Evolutionary conservation across 1,140 invertebrate species (phyloP).

Genomic region (Samia ricini): DNA sequence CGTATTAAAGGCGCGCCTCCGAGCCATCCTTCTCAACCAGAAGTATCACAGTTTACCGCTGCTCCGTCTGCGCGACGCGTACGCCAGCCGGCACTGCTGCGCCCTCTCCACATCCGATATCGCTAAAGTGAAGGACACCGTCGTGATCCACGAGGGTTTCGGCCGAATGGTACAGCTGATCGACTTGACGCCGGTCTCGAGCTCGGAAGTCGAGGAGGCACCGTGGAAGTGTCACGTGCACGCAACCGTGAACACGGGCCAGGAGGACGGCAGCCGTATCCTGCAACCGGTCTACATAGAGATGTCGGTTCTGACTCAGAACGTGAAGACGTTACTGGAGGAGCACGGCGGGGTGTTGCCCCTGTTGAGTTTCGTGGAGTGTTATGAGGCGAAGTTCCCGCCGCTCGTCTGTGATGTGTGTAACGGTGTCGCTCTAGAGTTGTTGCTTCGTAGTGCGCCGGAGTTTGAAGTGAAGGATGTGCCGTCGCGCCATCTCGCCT

Average conservation of each 20-base stretch:
- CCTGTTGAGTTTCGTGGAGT: slow-evolving; percentile 84
- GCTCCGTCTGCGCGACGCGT: slow-evolving; percentile 89
- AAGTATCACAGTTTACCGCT: slow-evolving; percentile 85
- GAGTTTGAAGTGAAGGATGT: slow-evolving; percentile 75
- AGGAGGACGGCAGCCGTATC: slow-evolving; percentile 82
- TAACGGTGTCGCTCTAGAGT: slow-evolving; percentile 87
- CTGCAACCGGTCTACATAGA: slow-evolving; percentile 84
- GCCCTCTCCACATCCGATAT: slow-evolving; percentile 88
- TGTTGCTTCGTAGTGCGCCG: slow-evolving; percentile 86
- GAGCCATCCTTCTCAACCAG: slow-evolving; percentile 80
- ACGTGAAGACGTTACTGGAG: slow-evolving; percentile 82
- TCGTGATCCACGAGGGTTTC: slow-evolving; percentile 61
- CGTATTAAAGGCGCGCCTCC: slow-evolving; percentile 73
- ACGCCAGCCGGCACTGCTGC: slow-evolving; percentile 87
- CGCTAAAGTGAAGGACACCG: slow-evolving; percentile 85
- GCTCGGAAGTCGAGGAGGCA: slow-evolving; percentile 59
- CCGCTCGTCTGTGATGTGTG: slow-evolving; percentile 72
- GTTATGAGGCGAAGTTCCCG: slow-evolving; percentile 86
- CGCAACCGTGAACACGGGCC: slow-evolving; percentile 67
- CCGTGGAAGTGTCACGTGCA: slow-evolving; percentile 80
- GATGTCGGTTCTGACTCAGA: slow-evolving; percentile 80
- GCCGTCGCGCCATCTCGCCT: slow-evolving; percentile 55
- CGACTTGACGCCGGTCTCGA: slow-evolving; percentile 49
- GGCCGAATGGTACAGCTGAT: slow-evolving; percentile 84
- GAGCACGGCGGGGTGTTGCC: slow-evolving; percentile 61